These are phyloP conservation scores for Onychomys arenicola DNA, from an alignment of 2,797 vertebrate genomes.

Conservation along the genomic window DNA sequence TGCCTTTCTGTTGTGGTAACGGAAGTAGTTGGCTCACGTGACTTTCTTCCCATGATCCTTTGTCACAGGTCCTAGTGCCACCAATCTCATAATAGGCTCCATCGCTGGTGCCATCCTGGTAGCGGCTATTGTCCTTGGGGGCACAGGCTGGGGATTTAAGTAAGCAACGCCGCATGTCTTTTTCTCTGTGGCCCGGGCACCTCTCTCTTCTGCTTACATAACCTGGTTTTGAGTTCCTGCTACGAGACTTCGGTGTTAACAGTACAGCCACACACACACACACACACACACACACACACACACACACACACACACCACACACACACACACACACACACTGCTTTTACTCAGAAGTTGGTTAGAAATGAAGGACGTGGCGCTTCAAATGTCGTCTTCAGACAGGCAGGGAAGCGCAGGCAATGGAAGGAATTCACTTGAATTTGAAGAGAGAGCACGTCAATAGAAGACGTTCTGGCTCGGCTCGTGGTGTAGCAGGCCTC, in stretches of 20 bases:
- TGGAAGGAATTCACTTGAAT: not conserved
- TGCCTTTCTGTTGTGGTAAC: constrained; percentile 84
- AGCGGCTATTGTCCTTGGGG: constrained; percentile 99
- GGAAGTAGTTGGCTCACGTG: constrained; percentile 91
- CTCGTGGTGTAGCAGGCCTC: not conserved
- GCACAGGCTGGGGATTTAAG: constrained; percentile 99
- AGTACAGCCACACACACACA: constrained; percentile 10
- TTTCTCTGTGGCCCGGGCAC: constrained; percentile 93
- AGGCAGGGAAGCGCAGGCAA: constrained; percentile 59
- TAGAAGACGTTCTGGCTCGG: not conserved
- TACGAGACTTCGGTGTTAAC: constrained; percentile 87
- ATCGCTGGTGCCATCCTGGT: constrained; percentile 99
- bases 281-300: too few relatives aligned
- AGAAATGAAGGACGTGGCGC: constrained; percentile 60
- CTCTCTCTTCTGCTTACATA: constrained; percentile 95
- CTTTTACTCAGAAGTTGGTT: constrained; percentile 56
- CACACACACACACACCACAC: not conserved
- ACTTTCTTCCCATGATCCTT: constrained; percentile 94
- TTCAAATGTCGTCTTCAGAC: constrained; percentile 74
- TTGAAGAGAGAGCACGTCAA: not conserved
- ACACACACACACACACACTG: not conserved
- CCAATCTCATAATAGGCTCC: constrained; percentile 99
- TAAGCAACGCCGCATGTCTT: constrained; percentile 99
- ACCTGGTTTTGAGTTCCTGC: constrained; percentile 97
- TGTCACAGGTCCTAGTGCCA: constrained; percentile 99